These are phyloP conservation scores for Sylvicola fuscatus DNA, from an alignment of 2,888 invertebrate genomes.

Conservation along the genomic window DNA sequence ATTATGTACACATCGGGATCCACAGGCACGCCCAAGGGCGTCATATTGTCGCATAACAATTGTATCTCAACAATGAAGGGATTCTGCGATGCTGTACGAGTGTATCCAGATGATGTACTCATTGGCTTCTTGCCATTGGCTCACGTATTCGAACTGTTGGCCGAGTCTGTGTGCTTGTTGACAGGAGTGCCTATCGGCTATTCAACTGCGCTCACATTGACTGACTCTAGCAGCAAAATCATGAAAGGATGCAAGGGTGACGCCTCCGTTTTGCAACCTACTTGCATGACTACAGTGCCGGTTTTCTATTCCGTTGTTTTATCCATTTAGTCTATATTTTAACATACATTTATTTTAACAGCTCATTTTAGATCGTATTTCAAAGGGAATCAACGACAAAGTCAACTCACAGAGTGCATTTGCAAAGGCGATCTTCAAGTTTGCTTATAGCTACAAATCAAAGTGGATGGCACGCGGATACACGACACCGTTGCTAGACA, in stretches of 20 bases:
- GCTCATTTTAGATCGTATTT: conserved; percentile 92
- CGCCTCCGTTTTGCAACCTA: conserved; percentile 74
- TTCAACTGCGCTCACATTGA: conserved; percentile 84
- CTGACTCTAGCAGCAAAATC: conserved; percentile 86
- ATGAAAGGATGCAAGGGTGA: conserved; percentile 90
- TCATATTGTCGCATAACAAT: conserved; percentile 62
- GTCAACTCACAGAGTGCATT: conserved; percentile 63
- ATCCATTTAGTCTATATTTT: too few species aligned
- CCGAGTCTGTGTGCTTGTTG: conserved; percentile 67
- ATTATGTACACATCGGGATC: conserved; percentile 99
- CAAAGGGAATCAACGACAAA: conserved; percentile 91
- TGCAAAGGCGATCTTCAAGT: conserved; percentile 71
- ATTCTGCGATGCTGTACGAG: conserved; percentile 57
- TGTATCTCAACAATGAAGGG: conserved; percentile 60
- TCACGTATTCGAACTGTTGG: conserved; percentile 88
- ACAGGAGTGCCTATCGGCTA: conserved; percentile 89
- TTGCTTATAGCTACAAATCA: conserved; percentile 85
- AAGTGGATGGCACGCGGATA: conserved; percentile 69
- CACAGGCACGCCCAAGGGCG: conserved; percentile 88
- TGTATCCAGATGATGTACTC: conserved; percentile 56
- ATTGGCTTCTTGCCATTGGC: conserved; percentile 91
- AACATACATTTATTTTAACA: too few species aligned
- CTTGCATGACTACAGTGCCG: conserved; percentile 91
- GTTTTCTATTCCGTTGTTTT: too few species aligned
- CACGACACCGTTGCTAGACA: conserved; percentile 55